Evolutionary conservation across 2,888 invertebrate genomes (phyloP), one percentile per base, ranked within the genome.

Genomic region (Megaustenia siamemsis): DNA sequence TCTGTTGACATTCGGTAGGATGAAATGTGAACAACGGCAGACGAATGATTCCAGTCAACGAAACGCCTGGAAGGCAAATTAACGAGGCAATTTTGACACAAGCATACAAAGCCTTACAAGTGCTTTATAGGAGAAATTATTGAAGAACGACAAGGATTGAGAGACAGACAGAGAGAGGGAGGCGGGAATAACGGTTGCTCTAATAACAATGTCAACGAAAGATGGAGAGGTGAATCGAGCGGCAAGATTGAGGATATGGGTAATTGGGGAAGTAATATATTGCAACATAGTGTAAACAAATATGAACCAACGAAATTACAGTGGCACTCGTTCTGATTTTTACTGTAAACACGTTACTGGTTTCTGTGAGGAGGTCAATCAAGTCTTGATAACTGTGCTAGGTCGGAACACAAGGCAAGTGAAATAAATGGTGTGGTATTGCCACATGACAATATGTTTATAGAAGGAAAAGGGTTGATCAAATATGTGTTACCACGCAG

Each of bases 191-290:
- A n/a, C n/a, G n/a, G n/a, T n/a, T n/a, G n/a, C n/a, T n/a, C n/a
- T n/a, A n/a, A 28, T 60, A 60, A 60, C 60, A 60, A 60, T 60
- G 28, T 24, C 60, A n/a, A 28, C 24, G 2, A n/a, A 4, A n/a
- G n/a, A 15, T n/a, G 4, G 60, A 28, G 60, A n/a, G 60, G 3
- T 60, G 28, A 6, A 60, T 60, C 60, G 60, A 60, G 49, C 49
- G 49, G 6, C 15, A n/a, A n/a, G n/a, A n/a, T n/a, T n/a, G n/a
- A n/a, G n/a, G n/a, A n/a, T n/a, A n/a, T 5, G n/a, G n/a, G 24
- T 69, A 69, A 69, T 69, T 69, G 40, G 69, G 15, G 38, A 21
- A 40, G 40, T 28, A 60, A 60, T 60, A 60, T 28, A 60, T 60
- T 60, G 60, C 60, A 60, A 60, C 60, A 60, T 28, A 21, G 3